phyloP scores from a whole-genome alignment of 2,888 invertebrate genomes.

The Beris chalybata region DNA sequence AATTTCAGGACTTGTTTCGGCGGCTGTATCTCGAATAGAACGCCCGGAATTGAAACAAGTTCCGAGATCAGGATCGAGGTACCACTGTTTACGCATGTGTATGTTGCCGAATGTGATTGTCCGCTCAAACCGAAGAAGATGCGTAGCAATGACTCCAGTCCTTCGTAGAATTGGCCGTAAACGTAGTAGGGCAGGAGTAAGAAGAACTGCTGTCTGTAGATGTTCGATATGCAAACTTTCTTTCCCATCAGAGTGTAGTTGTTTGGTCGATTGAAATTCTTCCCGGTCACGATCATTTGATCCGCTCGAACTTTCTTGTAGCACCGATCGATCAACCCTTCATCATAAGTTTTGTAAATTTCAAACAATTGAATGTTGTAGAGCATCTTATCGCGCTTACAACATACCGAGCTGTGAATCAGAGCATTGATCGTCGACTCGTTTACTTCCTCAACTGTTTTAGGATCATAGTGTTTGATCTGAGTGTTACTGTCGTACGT shows the following conservation, averaged over 20 bases:
- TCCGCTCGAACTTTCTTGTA: constrained; percentile 63
- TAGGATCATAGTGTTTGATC: constrained; percentile 50
- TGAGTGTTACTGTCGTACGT: constrained; percentile 31
- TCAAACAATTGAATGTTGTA: constrained; percentile 69
- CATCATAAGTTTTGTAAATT: constrained; percentile 73
- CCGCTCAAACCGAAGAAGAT: constrained; percentile 37
- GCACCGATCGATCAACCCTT: constrained; percentile 63
- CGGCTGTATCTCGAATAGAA: constrained; percentile 45
- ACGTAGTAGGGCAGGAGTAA: constrained; percentile 47
- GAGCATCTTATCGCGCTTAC: constrained; percentile 63
- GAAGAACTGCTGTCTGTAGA: constrained; percentile 52
- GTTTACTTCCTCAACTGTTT: constrained; percentile 58
- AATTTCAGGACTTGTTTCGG: constrained; percentile 53
- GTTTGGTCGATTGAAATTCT: constrained; percentile 43
- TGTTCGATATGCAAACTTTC: constrained; percentile 55
- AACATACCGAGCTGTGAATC: constrained; percentile 68
- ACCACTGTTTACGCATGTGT: constrained; percentile 57
- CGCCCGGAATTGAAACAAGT: constrained; percentile 51
- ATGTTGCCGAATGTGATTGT: constrained; percentile 39
- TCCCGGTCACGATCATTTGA: constrained; percentile 62
- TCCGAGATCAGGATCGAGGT: constrained; percentile 59
- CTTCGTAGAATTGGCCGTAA: constrained; percentile 45
- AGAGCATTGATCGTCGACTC: constrained; percentile 62
- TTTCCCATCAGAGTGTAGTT: constrained; percentile 47
- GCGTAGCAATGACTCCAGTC: constrained; percentile 42